phyloP scores from a whole-genome alignment of 2,113 vertebrate genomes.

The Amphilophus citrinellus region DNA sequence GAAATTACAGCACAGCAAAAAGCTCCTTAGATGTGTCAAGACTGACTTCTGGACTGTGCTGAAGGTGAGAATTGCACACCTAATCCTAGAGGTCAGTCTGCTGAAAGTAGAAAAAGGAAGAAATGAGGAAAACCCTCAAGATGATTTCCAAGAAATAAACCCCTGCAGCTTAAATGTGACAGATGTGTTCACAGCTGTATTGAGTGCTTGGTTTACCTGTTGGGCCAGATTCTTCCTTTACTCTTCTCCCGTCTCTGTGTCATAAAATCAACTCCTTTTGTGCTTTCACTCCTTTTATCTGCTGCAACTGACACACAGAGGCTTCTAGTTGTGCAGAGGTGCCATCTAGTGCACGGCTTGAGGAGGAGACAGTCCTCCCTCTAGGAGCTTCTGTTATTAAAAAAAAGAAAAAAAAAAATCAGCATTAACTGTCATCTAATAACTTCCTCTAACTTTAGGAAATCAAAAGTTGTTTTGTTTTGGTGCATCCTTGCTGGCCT shows the following conservation, averaged over 20 bases:
- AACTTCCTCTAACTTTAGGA: background rate
- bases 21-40: background rate
- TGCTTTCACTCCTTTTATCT: background rate
- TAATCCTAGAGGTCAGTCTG: constrained; percentile 13
- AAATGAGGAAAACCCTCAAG: background rate
- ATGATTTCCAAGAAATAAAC: constrained; percentile 7
- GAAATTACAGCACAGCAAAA: background rate
- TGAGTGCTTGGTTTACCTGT: constrained; percentile 39
- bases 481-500: background rate
- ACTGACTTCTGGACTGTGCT: background rate
- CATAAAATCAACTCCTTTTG: background rate
- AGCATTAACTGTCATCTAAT: background rate
- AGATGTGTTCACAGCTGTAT: background rate
- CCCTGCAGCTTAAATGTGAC: background rate
- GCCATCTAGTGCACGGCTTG: constrained; percentile 59
- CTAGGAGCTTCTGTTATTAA: background rate
- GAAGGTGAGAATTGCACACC: constrained; percentile 46
- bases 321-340: constrained; percentile 10
- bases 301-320: background rate
- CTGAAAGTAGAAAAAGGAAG: background rate
- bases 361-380: background rate
- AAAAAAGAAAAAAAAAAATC: background rate
- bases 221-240: background rate
- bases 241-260: background rate
- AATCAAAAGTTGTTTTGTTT: background rate